phyloP scores from a whole-genome alignment of 2,113 vertebrate species.

The Rana temporaria region DNA sequence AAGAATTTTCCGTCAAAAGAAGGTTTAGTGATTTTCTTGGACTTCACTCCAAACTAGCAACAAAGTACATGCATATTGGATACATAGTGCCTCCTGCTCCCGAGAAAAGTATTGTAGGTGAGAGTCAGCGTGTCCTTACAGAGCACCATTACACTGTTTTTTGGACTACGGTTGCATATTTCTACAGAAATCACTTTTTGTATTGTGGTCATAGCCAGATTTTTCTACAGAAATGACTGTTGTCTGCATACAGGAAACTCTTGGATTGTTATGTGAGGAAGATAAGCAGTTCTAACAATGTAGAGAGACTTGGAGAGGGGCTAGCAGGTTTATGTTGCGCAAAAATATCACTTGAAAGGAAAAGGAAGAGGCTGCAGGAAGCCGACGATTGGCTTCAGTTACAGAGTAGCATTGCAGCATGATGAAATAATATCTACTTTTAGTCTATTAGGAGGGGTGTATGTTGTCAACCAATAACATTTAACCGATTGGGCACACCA shows the following conservation, averaged over 20 bases:
- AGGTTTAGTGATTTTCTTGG: constrained; percentile 98
- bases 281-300: constrained; percentile 28
- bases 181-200: not conserved
- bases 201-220: not conserved
- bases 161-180: not conserved
- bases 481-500: too few relatives aligned
- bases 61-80: constrained; percentile 92
- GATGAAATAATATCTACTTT: too few relatives aligned
- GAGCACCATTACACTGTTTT: not conserved
- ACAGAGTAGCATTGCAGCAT: not conserved
- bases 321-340: not conserved
- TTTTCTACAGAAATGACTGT: not conserved
- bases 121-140: constrained; percentile 62
- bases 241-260: not conserved
- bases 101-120: constrained; percentile 98
- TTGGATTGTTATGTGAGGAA: not conserved
- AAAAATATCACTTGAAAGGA: constrained; percentile 16
- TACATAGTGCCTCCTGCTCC: constrained; percentile 97
- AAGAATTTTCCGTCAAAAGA: constrained; percentile 90
- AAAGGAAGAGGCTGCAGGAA: constrained; percentile 34
- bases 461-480: too few relatives aligned
- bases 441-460: too few relatives aligned
- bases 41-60: constrained; percentile 93
- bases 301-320: not conserved
- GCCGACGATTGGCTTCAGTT: not conserved